A percentile compares a stretch with the other conserved stretches of the same genome.
These are phyloP conservation scores for Dendropsophus ebraccatus DNA, from an alignment of 2,113 vertebrate genomes.

Conservation along the genomic window DNA sequence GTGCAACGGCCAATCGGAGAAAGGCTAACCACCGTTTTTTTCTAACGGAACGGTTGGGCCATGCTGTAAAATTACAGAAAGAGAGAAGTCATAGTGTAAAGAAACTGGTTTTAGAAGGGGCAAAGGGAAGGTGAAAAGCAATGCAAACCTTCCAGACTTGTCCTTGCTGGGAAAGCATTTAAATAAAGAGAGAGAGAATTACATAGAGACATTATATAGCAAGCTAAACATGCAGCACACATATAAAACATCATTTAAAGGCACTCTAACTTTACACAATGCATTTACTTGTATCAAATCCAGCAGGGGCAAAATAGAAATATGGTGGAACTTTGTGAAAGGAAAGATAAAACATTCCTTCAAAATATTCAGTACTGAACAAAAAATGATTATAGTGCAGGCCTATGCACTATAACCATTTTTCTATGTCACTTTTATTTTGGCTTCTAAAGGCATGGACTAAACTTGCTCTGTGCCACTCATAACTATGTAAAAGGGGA, in stretches of 20 bases:
- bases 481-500: too few species aligned
- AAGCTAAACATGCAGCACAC: conserved; percentile 49
- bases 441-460: too few species aligned
- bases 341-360: neutral
- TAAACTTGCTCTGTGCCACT: too few species aligned
- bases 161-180: conserved; percentile 99
- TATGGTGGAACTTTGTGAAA: neutral
- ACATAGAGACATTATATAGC: conserved; percentile 86
- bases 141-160: conserved; percentile 99
- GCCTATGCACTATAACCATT: too few species aligned
- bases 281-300: neutral
- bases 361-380: too few species aligned
- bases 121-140: conserved; percentile 99
- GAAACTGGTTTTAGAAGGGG: conserved; percentile 85
- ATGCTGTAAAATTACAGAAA: conserved; percentile 78
- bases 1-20: conserved; percentile 62
- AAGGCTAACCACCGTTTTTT: conserved; percentile 66
- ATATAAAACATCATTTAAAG: neutral
- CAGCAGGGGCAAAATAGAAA: neutral
- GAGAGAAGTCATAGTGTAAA: conserved; percentile 89
- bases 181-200: conserved; percentile 97
- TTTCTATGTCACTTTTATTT: too few species aligned
- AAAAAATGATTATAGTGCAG: neutral
- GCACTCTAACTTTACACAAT: neutral
- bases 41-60: conserved; percentile 70